Evolutionary conservation across 2,888 invertebrate genomes (phyloP).

Genomic region (Tupiocoris notatus): DNA sequence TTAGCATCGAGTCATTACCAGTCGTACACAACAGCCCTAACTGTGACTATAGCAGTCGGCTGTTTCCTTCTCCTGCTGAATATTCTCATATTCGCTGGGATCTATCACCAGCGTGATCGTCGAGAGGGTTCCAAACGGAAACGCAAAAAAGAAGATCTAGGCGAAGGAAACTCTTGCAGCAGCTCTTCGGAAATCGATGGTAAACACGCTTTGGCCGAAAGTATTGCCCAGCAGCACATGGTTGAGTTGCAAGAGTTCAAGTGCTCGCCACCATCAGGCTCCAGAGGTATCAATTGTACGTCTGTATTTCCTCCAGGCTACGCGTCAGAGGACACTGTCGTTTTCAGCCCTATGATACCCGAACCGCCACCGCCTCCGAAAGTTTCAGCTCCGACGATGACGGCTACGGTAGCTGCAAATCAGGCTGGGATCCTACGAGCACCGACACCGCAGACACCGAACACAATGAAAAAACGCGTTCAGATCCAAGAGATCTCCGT

Average conservation of each 20-base stretch:
- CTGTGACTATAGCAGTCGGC: slow-evolving; percentile 83
- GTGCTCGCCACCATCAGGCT: slow-evolving; percentile 56
- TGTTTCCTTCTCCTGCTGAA: slow-evolving; percentile 78
- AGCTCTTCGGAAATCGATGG: slow-evolving; percentile 55
- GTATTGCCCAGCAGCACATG: slow-evolving; percentile 60
- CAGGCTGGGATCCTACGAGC: slow-evolving; percentile 62
- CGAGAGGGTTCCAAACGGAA: slow-evolving; percentile 55
- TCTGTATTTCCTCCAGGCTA: slow-evolving; percentile 51
- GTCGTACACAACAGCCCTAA: slow-evolving; percentile 83
- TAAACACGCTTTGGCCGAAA: slow-evolving; percentile 55
- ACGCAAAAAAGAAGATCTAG: slow-evolving; percentile 69
- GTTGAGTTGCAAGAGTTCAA: slow-evolving; percentile 62
- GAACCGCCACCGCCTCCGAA: slow-evolving; percentile 65
- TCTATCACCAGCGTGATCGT: slow-evolving; percentile 76
- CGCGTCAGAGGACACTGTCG: slow-evolving; percentile 51
- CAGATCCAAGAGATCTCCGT: slow-evolving; percentile 92
- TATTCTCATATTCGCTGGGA: slow-evolving; percentile 83
- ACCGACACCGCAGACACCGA: slow-evolving; percentile 65
- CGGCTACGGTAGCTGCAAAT: slow-evolving; percentile 32
- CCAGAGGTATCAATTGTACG: slow-evolving; percentile 50
- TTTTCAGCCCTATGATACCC: slow-evolving; percentile 57
- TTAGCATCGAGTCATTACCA: slow-evolving; percentile 81
- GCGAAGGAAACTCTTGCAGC: slow-evolving; percentile 70
- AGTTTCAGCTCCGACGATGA: slow-evolving; percentile 55
- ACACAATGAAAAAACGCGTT: slow-evolving; percentile 82